Conservation (phyloP, 2,113 vertebrate genomes). For the Pangasianodon hypophthalmus region DNA sequence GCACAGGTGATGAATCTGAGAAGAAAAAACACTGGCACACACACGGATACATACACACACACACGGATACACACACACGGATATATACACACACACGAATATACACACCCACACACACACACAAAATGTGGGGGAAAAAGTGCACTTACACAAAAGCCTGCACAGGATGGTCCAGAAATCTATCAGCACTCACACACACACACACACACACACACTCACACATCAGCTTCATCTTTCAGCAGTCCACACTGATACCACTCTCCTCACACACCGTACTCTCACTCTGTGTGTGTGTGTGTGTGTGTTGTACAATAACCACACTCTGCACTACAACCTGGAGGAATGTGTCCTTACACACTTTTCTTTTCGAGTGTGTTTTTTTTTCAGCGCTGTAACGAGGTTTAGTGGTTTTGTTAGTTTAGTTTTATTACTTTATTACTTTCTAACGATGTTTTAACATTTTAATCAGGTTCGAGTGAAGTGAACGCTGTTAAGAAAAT, state of each 20-base stretch:
- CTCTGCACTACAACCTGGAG: background rate
- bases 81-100: background rate
- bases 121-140: background rate
- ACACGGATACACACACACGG: background rate
- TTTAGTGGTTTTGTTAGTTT: background rate
- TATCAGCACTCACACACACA: constrained; percentile 42
- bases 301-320: background rate
- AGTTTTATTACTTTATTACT: background rate
- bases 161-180: constrained; percentile 59
- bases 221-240: background rate
- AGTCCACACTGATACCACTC: background rate
- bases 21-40: background rate
- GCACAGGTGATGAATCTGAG: background rate
- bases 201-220: constrained; percentile 4
- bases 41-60: background rate
- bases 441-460: background rate
- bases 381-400: background rate
- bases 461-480: background rate
- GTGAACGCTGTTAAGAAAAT: no score
- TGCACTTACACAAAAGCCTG: constrained; percentile 51
- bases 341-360: background rate
- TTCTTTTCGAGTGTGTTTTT: background rate
- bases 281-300: background rate
- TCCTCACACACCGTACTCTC: background rate
- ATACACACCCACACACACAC: background rate